Evolutionary conservation across 2,888 invertebrate genomes (phyloP).

Genomic region (Lathronympha strigana): DNA sequence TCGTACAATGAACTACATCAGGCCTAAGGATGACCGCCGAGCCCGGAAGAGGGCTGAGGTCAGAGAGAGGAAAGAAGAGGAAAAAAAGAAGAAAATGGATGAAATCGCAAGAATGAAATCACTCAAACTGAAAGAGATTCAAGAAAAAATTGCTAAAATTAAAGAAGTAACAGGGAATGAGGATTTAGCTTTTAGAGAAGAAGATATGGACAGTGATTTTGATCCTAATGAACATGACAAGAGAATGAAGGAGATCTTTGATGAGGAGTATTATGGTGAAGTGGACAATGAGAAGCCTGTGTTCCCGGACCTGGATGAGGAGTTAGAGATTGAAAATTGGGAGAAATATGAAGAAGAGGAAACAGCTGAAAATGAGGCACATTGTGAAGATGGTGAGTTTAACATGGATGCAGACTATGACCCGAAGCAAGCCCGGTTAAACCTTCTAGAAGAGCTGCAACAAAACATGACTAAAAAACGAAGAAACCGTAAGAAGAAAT

Average conservation of each 20-base stretch:
- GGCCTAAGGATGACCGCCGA: constrained; percentile 91
- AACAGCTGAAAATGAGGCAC: constrained; percentile 64
- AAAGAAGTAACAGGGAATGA: constrained; percentile 95
- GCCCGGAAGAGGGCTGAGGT: constrained; percentile 90
- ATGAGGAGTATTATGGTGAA: constrained; percentile 93
- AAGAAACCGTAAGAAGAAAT: constrained; percentile 86
- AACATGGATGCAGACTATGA: constrained; percentile 96
- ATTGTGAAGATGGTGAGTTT: constrained; percentile 89
- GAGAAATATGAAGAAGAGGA: constrained; percentile 82
- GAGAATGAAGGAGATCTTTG: constrained; percentile 93
- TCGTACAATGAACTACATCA: constrained; percentile 92
- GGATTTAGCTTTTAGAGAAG: constrained; percentile 87
- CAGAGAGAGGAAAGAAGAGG: constrained; percentile 89
- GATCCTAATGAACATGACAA: constrained; percentile 95
- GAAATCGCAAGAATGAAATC: constrained; percentile 95
- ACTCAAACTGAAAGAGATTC: constrained; percentile 94
- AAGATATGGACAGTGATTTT: constrained; percentile 95
- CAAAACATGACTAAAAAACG: constrained; percentile 83
- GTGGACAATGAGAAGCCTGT: constrained; percentile 91
- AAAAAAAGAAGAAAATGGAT: constrained; percentile 91
- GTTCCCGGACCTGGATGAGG: constrained; percentile 92
- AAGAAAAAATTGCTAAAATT: constrained; percentile 93
- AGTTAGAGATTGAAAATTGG: constrained; percentile 88
- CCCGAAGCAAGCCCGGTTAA: constrained; percentile 76
- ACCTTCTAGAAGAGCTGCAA: constrained; percentile 83